Evolutionary conservation across 2,888 invertebrate genomes (phyloP).

Genomic region (Nomada fucata): DNA sequence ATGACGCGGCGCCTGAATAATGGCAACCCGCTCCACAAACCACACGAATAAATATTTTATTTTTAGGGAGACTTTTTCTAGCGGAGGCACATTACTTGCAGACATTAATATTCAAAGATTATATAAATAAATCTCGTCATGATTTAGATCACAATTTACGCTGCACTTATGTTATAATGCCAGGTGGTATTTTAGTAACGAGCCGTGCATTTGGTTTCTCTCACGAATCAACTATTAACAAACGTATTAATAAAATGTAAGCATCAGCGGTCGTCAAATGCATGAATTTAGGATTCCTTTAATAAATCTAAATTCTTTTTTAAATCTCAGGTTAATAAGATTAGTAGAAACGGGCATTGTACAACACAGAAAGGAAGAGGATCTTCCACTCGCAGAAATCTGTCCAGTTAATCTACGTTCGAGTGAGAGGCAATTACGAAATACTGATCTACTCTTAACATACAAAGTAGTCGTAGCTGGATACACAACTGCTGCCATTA

Average conservation of each 20-base stretch:
- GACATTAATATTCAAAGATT: slow-evolving; percentile 89
- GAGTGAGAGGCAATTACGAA: slow-evolving; percentile 90
- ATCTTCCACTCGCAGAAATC: slow-evolving; percentile 90
- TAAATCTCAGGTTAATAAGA: slow-evolving; percentile 86
- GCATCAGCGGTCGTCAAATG: not conserved
- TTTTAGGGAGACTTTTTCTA: slow-evolving; percentile 85
- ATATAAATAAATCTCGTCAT: slow-evolving; percentile 87
- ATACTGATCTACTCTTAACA: slow-evolving; percentile 91
- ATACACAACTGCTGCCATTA: slow-evolving; percentile 87
- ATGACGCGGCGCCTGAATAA: not conserved
- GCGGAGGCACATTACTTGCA: slow-evolving; percentile 90
- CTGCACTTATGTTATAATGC: slow-evolving; percentile 92
- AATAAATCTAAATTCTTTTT: not conserved
- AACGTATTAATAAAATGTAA: slow-evolving; percentile 89
- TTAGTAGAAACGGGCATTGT: slow-evolving; percentile 92
- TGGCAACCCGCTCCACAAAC: not conserved
- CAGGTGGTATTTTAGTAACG: slow-evolving; percentile 88
- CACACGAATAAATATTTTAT: not conserved
- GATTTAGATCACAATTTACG: slow-evolving; percentile 87
- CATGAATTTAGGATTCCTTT: not conserved
- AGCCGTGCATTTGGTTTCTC: slow-evolving; percentile 91
- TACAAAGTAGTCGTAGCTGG: slow-evolving; percentile 91
- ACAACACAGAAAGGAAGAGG: slow-evolving; percentile 87
- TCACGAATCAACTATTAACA: slow-evolving; percentile 86
- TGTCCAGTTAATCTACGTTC: slow-evolving; percentile 93